These are phyloP conservation scores for Ormyrus thymus DNA, from an alignment of 2,888 invertebrate species.

Conservation along the genomic window DNA sequence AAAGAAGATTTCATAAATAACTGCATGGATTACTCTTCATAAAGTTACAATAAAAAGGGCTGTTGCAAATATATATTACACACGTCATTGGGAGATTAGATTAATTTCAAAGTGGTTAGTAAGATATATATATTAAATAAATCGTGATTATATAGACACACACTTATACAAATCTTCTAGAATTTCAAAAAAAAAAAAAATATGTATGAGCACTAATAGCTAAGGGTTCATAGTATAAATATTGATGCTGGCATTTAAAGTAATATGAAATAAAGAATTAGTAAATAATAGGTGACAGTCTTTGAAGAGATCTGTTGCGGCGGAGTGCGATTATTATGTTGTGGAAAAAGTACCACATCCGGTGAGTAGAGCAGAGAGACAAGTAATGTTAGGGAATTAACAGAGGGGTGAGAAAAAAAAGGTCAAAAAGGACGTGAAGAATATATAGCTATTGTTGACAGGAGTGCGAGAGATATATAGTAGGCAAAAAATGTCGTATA, in stretches of 20 bases:
- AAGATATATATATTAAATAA: constrained; percentile 21
- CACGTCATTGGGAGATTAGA: background rate
- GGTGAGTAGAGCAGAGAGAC: constrained; percentile 2
- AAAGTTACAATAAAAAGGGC: background rate
- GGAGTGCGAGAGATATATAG: background rate
- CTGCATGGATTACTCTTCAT: constrained; percentile 36
- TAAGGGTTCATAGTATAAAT: constrained; percentile 15
- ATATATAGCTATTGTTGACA: background rate
- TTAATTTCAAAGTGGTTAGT: constrained; percentile 12
- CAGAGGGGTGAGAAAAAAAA: background rate
- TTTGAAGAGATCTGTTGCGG: background rate
- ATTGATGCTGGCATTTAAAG: constrained; percentile 17
- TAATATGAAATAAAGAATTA: background rate
- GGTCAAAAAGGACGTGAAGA: constrained; percentile 10
- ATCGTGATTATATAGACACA: constrained; percentile 22
- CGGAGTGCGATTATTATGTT: background rate
- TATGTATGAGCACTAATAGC: background rate
- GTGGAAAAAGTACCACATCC: background rate
- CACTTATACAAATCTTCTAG: constrained; percentile 17
- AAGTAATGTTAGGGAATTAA: background rate
- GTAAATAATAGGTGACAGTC: constrained; percentile 3
- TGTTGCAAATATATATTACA: background rate
- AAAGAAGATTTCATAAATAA: background rate
- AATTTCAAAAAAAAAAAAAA: background rate
- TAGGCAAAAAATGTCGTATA: background rate